Conservation (phyloP, 2,113 vertebrate genomes). For the Alethe castanea region DNA sequence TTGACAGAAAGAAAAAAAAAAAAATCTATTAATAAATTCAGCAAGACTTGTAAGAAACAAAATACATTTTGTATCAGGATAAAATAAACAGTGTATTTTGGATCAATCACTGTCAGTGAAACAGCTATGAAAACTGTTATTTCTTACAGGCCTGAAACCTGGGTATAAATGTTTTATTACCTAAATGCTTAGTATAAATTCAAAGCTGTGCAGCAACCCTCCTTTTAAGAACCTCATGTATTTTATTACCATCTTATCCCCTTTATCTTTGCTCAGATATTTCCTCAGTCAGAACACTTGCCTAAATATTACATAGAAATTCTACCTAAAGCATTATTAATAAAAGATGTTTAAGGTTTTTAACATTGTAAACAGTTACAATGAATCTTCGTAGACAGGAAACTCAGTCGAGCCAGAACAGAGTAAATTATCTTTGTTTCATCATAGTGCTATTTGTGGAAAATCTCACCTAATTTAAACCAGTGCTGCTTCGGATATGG, state of each 20-base stretch:
- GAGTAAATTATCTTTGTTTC: slow-evolving; percentile 7
- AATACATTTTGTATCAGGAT: neutral
- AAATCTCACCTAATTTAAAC: neutral
- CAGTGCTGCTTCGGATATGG: neutral
- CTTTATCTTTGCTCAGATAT: neutral
- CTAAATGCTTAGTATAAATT: neutral
- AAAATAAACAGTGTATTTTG: neutral
- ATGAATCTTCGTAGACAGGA: neutral
- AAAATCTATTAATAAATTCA: neutral
- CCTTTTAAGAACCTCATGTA: neutral
- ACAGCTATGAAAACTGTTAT: neutral
- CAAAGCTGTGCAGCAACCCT: neutral
- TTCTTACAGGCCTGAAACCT: neutral
- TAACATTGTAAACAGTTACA: neutral
- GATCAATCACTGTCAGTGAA: neutral
- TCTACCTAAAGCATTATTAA: neutral
- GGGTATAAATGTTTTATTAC: neutral
- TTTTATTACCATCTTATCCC: neutral
- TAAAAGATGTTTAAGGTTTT: neutral
- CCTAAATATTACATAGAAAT: neutral
- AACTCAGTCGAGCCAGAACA: neutral
- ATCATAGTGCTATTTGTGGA: neutral
- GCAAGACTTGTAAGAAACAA: neutral
- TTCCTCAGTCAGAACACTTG: neutral
- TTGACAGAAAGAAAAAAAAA: neutral